Conservation (phyloP, 2,888 invertebrate species). For the Drosophila kuntzei region DNA sequence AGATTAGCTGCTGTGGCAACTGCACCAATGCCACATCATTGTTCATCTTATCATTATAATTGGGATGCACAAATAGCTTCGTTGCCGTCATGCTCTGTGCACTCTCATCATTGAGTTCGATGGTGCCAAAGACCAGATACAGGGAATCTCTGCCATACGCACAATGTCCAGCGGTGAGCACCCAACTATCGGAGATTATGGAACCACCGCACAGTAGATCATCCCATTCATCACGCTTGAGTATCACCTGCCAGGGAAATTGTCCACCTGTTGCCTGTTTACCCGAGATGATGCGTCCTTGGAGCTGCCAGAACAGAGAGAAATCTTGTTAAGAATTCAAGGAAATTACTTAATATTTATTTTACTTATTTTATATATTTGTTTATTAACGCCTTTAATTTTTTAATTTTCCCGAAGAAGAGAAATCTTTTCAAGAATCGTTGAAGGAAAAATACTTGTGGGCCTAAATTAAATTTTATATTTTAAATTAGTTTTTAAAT, state of each 20-base stretch:
- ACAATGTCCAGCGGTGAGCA: slow-evolving; percentile 84
- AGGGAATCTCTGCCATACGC: slow-evolving; percentile 68
- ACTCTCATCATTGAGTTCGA: slow-evolving; percentile 59
- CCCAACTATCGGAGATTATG: slow-evolving; percentile 76
- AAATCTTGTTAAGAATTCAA: neutral
- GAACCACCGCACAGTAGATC: slow-evolving; percentile 83
- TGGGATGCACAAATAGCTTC: slow-evolving; percentile 75
- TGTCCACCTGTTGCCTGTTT: slow-evolving; percentile 68
- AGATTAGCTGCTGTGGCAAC: slow-evolving; percentile 69
- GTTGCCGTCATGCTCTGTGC: slow-evolving; percentile 73
- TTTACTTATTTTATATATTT: no score
- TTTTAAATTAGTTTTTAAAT: no score
- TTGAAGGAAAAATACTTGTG: no score
- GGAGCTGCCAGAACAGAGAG: slow-evolving; percentile 24
- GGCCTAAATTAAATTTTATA: no score
- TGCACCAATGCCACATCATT: slow-evolving; percentile 83
- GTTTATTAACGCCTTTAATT: no score
- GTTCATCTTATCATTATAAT: slow-evolving; percentile 75
- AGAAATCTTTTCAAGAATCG: no score
- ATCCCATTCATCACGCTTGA: slow-evolving; percentile 76
- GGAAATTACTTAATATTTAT: no score
- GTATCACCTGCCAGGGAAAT: slow-evolving; percentile 84
- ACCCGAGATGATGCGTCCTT: slow-evolving; percentile 79
- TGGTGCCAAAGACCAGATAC: slow-evolving; percentile 77
- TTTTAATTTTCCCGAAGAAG: no score